These are phyloP conservation scores for Caenorhabditis elegans DNA, from an alignment of 1,140 invertebrate genomes.

Conservation along the genomic window DNA sequence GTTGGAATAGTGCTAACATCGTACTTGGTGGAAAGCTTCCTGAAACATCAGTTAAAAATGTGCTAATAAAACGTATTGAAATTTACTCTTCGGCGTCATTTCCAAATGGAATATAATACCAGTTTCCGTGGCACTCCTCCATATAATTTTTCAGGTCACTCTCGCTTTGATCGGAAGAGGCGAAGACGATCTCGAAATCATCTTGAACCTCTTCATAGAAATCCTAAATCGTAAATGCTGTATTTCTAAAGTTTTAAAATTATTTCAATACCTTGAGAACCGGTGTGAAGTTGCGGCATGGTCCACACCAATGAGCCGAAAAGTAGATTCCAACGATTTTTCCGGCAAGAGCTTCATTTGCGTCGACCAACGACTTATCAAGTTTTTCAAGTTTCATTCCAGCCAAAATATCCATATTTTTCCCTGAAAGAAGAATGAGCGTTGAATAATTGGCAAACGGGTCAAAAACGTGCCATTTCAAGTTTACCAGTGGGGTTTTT, in stretches of 20 bases:
- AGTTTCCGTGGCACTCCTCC: conserved; percentile 67
- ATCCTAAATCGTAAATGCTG: too few relatives aligned
- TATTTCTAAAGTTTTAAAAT: too few relatives aligned
- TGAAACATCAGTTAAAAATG: background rate
- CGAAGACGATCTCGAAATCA: conserved; percentile 67
- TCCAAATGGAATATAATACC: conserved; percentile 63
- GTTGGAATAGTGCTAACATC: conserved; percentile 77
- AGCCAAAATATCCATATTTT: background rate
- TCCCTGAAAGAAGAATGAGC: too few relatives aligned
- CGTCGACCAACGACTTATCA: conserved; percentile 18
- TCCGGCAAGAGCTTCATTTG: background rate
- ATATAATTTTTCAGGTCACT: conserved; percentile 66
- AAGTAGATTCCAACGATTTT: conserved; percentile 69
- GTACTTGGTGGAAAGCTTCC: conserved; percentile 73
- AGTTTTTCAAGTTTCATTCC: conserved; percentile 1
- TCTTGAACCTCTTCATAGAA: conserved; percentile 49
- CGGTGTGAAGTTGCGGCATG: conserved; percentile 70
- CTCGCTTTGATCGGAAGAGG: conserved; percentile 65
- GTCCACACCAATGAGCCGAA: conserved; percentile 71
- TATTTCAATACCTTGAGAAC: too few relatives aligned
- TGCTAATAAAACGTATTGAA: background rate
- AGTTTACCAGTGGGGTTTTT: too few relatives aligned
- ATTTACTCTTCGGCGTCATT: conserved; percentile 38
- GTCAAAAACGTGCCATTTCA: too few relatives aligned
- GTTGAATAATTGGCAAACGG: too few relatives aligned